A percentile compares a stretch with the other conserved stretches of the same genome.
Evolutionary conservation across 2,797 vertebrate species (phyloP).

Genomic region (Luscinia megarhynchos): DNA sequence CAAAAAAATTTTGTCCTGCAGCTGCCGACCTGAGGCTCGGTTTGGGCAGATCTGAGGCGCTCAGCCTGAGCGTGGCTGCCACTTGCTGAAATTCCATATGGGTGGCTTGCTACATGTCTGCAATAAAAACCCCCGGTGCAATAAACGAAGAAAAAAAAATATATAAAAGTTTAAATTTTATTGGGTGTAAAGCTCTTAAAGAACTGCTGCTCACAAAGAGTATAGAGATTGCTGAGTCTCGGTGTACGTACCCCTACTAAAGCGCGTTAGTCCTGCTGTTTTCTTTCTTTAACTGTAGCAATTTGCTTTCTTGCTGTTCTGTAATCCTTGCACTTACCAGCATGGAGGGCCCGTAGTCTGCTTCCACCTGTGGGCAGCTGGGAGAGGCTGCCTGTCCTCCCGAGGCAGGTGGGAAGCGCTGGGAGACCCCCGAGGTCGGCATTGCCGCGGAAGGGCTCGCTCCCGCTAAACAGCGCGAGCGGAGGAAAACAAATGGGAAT

Average conservation of each 20-base stretch:
- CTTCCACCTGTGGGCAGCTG: conserved; percentile 26
- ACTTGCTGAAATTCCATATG: conserved; percentile 70
- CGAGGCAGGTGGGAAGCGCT: not conserved
- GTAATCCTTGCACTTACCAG: conserved; percentile 48
- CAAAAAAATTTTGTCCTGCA: not conserved
- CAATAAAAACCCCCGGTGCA: conserved; percentile 67
- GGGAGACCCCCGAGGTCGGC: not conserved
- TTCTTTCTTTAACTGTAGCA: conserved; percentile 52
- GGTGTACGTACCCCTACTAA: conserved; percentile 37
- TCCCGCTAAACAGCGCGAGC: not conserved
- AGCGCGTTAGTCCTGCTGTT: conserved; percentile 60
- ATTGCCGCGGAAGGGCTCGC: not conserved
- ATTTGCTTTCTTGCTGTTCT: conserved; percentile 42
- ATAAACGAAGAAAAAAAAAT: conserved; percentile 75
- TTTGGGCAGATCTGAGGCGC: not conserved
- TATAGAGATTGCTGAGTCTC: conserved; percentile 61
- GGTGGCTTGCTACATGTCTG: conserved; percentile 74
- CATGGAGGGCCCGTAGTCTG: not conserved
- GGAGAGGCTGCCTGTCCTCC: conserved; percentile 27
- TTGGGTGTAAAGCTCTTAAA: conserved; percentile 82
- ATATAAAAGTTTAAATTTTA: conserved; percentile 80
- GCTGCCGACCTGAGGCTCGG: accelerated
- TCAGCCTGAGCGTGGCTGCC: not conserved
- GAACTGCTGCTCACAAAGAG: conserved; percentile 67
- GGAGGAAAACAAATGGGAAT: conserved; percentile 56